phyloP scores from a whole-genome alignment of 2,888 invertebrate species.

The Eretmocerus hayati region DNA sequence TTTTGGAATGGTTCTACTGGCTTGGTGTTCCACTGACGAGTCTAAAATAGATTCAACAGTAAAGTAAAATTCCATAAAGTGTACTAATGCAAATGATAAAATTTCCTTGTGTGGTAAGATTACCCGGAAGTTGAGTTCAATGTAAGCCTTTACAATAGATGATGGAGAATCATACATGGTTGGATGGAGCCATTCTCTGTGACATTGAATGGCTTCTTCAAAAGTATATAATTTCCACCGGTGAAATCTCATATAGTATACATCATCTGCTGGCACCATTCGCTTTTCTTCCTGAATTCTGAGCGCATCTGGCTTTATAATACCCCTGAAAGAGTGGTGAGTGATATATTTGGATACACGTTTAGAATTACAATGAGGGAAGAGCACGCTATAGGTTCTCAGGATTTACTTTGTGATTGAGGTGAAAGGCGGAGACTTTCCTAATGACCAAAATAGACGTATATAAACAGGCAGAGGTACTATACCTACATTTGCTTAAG shows the following conservation, averaged over 20 bases:
- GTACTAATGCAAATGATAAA: not conserved
- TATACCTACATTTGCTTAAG: too few species aligned
- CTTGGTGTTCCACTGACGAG: too few species aligned
- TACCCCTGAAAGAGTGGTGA: conserved; percentile 38
- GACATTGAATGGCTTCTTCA: conserved; percentile 67
- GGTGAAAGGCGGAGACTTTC: too few species aligned
- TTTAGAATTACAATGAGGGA: too few species aligned
- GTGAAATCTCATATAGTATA: conserved; percentile 54
- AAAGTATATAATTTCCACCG: conserved; percentile 59
- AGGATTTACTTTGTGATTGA: too few species aligned
- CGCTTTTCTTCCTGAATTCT: conserved; percentile 57
- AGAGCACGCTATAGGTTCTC: too few species aligned
- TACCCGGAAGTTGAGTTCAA: conserved; percentile 77
- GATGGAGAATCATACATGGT: conserved; percentile 72
- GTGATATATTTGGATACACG: too few species aligned
- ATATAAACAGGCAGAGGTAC: too few species aligned
- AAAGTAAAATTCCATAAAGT: not conserved
- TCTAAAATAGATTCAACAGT: conserved; percentile 23
- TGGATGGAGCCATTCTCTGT: conserved; percentile 76
- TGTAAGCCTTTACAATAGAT: conserved; percentile 59
- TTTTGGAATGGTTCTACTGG: conserved; percentile 64
- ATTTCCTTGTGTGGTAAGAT: not conserved
- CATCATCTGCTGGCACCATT: conserved; percentile 57
- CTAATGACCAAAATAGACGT: too few species aligned
- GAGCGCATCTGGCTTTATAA: conserved; percentile 47